These are phyloP conservation scores for Patella depressa DNA, from an alignment of 2,888 invertebrate species.

Conservation along the genomic window DNA sequence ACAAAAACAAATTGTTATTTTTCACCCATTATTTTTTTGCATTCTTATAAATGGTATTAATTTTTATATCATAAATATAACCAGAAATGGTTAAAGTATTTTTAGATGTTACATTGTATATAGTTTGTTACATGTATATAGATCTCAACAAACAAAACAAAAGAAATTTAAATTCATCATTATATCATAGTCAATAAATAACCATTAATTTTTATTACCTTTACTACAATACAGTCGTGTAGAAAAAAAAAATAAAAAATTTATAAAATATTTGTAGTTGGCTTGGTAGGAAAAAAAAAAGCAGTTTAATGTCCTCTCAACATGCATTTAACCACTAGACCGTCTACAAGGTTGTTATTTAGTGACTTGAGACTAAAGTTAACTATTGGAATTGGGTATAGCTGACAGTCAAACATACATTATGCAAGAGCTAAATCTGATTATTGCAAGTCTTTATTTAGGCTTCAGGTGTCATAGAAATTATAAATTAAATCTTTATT, in stretches of 20 bases:
- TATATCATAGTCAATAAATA: slow-evolving; percentile 6
- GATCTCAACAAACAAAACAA: slow-evolving; percentile 22
- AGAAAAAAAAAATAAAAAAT: slow-evolving; percentile 10
- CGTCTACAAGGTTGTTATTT: too few species aligned
- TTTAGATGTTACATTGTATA: slow-evolving; percentile 25
- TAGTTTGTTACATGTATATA: slow-evolving; percentile 30
- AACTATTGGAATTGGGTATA: too few species aligned
- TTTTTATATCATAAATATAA: slow-evolving; percentile 2
- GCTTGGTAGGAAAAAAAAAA: too few species aligned
- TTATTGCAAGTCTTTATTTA: too few species aligned
- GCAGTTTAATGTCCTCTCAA: too few species aligned
- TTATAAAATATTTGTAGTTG: not conserved
- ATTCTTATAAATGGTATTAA: slow-evolving; percentile 12
- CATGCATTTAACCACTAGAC: too few species aligned
- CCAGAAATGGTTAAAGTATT: slow-evolving; percentile 20
- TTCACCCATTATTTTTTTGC: not conserved
- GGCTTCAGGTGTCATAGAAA: too few species aligned
- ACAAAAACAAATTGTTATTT: slow-evolving; percentile 10
- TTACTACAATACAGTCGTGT: not conserved
- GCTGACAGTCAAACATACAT: too few species aligned
- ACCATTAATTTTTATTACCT: not conserved
- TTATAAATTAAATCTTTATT: too few species aligned
- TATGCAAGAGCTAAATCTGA: too few species aligned
- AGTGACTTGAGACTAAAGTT: too few species aligned
- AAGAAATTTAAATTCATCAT: not conserved